Evolutionary conservation across 2,888 invertebrate species (phyloP).

Genomic region (Siphonodentalium dalli): DNA sequence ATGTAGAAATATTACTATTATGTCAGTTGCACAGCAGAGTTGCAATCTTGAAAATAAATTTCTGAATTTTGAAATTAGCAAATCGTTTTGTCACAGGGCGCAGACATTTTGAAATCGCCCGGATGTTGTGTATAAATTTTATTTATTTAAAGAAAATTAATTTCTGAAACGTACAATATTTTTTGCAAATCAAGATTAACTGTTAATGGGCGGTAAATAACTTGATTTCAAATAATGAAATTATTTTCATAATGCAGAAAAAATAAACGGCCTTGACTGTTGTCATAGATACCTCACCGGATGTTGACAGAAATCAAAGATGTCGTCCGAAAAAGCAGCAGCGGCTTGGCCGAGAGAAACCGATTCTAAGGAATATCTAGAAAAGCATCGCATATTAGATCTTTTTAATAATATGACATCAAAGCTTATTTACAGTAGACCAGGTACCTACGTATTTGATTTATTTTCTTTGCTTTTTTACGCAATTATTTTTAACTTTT

Average conservation of each 20-base stretch:
- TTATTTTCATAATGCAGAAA: background rate
- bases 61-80: too few species aligned
- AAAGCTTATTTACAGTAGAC: conserved; percentile 57
- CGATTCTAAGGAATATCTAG: conserved; percentile 52
- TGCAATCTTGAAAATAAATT: too few species aligned
- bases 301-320: conserved; percentile 30
- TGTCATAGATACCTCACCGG: too few species aligned
- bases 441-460: too few species aligned
- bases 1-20: background rate
- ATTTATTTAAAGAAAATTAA: background rate
- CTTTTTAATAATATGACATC: conserved; percentile 59
- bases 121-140: conserved; percentile 7
- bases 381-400: conserved; percentile 54
- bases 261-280: background rate
- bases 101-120: conserved; percentile 22
- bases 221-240: background rate
- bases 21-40: too few species aligned
- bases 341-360: conserved; percentile 33
- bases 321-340: conserved; percentile 30
- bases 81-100: conserved; percentile 8
- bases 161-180: background rate
- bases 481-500: too few species aligned
- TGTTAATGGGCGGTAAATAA: background rate
- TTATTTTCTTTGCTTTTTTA: too few species aligned
- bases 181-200: conserved; percentile 1